Evolutionary conservation across 2,888 invertebrate species (phyloP).

Genomic region (Copidosoma aretas): DNA sequence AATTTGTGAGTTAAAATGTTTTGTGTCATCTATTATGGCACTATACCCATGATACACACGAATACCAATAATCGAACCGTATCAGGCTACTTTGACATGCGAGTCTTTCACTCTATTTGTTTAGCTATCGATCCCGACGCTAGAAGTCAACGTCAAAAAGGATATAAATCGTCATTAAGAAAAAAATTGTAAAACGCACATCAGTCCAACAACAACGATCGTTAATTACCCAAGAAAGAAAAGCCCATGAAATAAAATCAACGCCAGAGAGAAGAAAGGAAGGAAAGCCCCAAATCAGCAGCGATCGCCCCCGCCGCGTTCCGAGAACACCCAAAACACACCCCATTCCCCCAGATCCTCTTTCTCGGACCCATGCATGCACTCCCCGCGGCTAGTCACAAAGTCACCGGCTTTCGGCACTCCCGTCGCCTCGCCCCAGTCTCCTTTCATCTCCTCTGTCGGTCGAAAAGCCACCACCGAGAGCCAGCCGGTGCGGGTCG

Average conservation of each 20-base stretch:
- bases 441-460: not conserved
- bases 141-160: too few relatives aligned
- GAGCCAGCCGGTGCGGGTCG: not conserved
- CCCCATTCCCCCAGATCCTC: conserved; percentile 12
- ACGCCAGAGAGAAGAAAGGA: not conserved
- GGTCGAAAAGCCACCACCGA: not conserved
- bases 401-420: conserved; percentile 20
- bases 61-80: too few relatives aligned
- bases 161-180: too few relatives aligned
- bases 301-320: not conserved
- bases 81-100: too few relatives aligned
- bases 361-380: not conserved
- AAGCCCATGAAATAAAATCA: not conserved
- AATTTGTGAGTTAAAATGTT: too few relatives aligned
- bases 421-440: conserved; percentile 3
- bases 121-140: too few relatives aligned
- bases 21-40: too few relatives aligned
- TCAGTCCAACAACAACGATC: not conserved
- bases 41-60: too few relatives aligned
- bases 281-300: not conserved
- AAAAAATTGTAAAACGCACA: too few relatives aligned
- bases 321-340: not conserved
- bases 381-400: conserved; percentile 11
- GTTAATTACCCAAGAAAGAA: not conserved
- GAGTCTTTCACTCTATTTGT: too few relatives aligned